These are phyloP conservation scores for Agriotes lineatus DNA, from an alignment of 2,888 invertebrate species.

Conservation along the genomic window DNA sequence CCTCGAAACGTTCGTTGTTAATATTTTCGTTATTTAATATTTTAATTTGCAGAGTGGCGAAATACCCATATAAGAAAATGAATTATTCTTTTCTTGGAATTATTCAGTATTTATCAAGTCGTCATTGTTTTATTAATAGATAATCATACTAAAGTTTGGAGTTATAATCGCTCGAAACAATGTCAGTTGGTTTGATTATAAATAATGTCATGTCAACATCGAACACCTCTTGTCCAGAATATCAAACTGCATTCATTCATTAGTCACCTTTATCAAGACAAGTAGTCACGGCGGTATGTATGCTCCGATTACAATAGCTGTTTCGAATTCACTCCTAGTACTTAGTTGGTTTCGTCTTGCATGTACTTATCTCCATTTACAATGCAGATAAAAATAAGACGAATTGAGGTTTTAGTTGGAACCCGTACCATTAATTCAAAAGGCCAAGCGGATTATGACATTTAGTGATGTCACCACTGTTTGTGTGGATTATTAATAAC, in stretches of 20 bases:
- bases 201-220: too few species aligned
- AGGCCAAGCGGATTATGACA: conserved; percentile 24
- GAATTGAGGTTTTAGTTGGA: conserved; percentile 16
- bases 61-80: too few species aligned
- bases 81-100: too few species aligned
- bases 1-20: too few species aligned
- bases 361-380: background rate
- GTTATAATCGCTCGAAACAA: too few species aligned
- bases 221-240: too few species aligned
- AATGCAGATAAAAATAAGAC: conserved; percentile 14
- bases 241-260: conserved; percentile 18
- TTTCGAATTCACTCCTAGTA: background rate
- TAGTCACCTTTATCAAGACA: background rate
- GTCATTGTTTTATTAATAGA: too few species aligned
- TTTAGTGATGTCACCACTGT: conserved; percentile 26
- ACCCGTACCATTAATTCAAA: conserved; percentile 16
- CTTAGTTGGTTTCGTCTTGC: background rate
- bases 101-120: too few species aligned
- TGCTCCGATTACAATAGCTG: background rate
- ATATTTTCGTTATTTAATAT: too few species aligned
- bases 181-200: too few species aligned
- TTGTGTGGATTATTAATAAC: conserved; percentile 22
- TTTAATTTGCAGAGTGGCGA: too few species aligned
- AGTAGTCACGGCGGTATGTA: background rate
- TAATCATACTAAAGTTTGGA: too few species aligned